Percentiles rank a stretch among this genome's conserved stretches.
Conservation (phyloP, 2,888 invertebrate species). For the Cantharis rustica region DNA sequence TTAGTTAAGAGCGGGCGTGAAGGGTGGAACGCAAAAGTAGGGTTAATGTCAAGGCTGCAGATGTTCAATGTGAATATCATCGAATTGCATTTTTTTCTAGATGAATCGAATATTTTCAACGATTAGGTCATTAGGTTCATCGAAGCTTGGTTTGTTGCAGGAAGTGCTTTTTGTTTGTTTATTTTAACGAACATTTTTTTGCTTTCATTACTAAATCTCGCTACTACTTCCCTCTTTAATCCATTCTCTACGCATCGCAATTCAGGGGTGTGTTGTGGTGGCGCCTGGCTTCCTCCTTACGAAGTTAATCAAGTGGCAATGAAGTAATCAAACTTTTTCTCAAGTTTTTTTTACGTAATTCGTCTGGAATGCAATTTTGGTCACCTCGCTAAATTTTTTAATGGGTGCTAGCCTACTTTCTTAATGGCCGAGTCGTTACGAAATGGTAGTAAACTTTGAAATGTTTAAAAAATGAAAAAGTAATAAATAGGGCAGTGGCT, state of each 20-base stretch:
- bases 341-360: not conserved
- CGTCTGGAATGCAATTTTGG: not conserved
- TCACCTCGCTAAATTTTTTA: not conserved
- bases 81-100: not conserved
- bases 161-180: not conserved
- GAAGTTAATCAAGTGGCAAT: not conserved
- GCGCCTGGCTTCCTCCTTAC: not conserved
- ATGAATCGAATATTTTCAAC: not conserved
- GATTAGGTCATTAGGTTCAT: not conserved
- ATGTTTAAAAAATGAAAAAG: constrained; percentile 20
- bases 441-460: constrained; percentile 5
- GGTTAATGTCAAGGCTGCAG: constrained; percentile 29
- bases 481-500: constrained; percentile 34
- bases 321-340: not conserved
- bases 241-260: not conserved
- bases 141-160: not conserved
- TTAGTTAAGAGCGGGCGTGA: constrained; percentile 7
- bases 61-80: constrained; percentile 7
- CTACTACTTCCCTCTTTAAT: not conserved
- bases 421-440: not conserved
- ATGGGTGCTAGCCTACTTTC: not conserved
- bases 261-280: not conserved
- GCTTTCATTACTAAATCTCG: not conserved
- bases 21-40: constrained; percentile 9
- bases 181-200: not conserved